A percentile compares a stretch with the other conserved stretches of the same genome.
phyloP scores from a whole-genome alignment of 2,113 vertebrate genomes.

The Trachemys scripta region DNA sequence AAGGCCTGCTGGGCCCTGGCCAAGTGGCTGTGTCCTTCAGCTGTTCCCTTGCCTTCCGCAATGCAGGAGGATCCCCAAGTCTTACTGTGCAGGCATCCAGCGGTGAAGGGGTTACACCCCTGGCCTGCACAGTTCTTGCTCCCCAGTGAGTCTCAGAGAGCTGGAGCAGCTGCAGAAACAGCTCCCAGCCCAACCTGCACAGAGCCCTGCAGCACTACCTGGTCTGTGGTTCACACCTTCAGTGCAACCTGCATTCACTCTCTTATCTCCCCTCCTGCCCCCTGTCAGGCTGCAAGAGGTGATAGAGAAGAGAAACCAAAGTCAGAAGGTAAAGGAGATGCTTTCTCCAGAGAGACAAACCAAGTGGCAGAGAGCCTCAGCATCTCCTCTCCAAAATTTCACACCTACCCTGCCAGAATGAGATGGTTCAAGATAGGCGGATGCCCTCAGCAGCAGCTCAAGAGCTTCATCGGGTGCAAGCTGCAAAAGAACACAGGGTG shows the following conservation, averaged over 20 bases:
- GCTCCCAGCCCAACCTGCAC: not conserved
- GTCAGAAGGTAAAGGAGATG: not conserved
- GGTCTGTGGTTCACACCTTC: not conserved
- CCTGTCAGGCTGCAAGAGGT: not conserved
- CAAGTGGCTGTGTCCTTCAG: not conserved
- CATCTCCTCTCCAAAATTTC: not conserved
- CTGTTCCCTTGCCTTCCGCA: not conserved
- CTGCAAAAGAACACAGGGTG: not conserved
- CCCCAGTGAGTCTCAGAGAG: not conserved
- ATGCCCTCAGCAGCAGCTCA: not conserved
- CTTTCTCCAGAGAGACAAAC: not conserved
- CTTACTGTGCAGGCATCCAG: not conserved
- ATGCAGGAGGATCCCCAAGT: not conserved
- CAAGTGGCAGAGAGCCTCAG: not conserved
- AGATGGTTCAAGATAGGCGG: not conserved
- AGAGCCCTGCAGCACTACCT: not conserved
- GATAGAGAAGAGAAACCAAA: not conserved
- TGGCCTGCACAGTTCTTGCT: not conserved
- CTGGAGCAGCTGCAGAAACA: not conserved
- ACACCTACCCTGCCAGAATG: not conserved
- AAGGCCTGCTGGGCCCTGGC: not conserved
- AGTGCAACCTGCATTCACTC: not conserved
- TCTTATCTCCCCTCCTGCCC: not conserved
- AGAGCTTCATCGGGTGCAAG: not conserved
- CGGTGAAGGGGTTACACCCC: not conserved